phyloP scores from a whole-genome alignment of 1,140 invertebrate genomes.

The Teleopsis dalmanni region DNA sequence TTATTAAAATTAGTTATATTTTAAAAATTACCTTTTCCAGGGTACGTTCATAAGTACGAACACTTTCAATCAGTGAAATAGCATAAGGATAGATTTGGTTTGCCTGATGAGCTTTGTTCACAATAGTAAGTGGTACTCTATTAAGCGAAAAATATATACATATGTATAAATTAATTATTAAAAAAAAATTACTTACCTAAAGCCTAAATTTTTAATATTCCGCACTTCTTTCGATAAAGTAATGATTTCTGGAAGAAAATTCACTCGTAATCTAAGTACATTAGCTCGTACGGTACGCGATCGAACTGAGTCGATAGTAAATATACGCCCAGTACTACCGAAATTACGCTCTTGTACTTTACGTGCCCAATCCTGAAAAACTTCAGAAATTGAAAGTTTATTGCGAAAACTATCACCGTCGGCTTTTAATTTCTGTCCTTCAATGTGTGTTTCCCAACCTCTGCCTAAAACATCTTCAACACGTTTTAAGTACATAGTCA shows the following conservation, averaged over 20 bases:
- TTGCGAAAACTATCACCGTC: conserved; percentile 95
- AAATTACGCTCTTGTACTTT: conserved; percentile 92
- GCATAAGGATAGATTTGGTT: conserved; percentile 98
- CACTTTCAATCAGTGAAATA: conserved; percentile 96
- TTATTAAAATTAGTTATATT: conserved; percentile 6
- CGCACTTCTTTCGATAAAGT: conserved; percentile 97
- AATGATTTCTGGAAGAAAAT: conserved; percentile 97
- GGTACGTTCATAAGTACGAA: conserved; percentile 92
- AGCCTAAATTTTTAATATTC: conserved; percentile 93
- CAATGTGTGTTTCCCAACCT: conserved; percentile 98
- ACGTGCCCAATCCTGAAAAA: conserved; percentile 96
- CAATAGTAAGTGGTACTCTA: conserved; percentile 91
- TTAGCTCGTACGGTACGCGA: conserved; percentile 78
- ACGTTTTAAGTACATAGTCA: conserved; percentile 92
- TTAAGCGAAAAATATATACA: not conserved
- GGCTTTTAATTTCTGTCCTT: conserved; percentile 95
- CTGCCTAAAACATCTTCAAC: conserved; percentile 98
- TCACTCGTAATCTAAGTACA: conserved; percentile 88
- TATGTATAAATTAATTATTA: not conserved
- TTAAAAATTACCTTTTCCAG: conserved; percentile 79
- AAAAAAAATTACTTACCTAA: conserved; percentile 48
- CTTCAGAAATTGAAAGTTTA: conserved; percentile 91
- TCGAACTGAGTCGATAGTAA: conserved; percentile 81
- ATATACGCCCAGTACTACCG: conserved; percentile 88
- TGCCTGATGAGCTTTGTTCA: conserved; percentile 98